Evolutionary conservation across 1,140 invertebrate genomes (phyloP).

Genomic region (Drosophila nigromelanica): DNA sequence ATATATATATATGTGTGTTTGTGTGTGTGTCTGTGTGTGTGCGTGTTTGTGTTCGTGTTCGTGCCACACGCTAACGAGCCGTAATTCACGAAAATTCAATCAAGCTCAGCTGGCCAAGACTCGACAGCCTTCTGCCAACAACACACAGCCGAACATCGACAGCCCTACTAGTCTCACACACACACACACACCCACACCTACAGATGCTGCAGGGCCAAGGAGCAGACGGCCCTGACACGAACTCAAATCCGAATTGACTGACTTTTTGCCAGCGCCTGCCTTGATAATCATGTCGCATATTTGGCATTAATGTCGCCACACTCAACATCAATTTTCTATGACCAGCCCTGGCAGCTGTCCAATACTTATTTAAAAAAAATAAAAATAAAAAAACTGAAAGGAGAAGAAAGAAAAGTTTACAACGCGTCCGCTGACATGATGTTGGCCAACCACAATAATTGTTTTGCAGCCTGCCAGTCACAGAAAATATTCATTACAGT

Average conservation of each 20-base stretch:
- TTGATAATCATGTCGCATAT: conserved; percentile 64
- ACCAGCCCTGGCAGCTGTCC: conserved; percentile 59
- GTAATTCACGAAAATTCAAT: conserved; percentile 82
- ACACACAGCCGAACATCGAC: conserved; percentile 5
- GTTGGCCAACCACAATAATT: conserved; percentile 71
- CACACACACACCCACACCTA: too few species aligned
- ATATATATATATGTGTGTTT: background rate
- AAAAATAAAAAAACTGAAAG: conserved; percentile 13
- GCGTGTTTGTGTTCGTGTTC: conserved; percentile 35
- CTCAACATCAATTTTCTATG: conserved; percentile 54
- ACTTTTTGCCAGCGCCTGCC: conserved; percentile 31
- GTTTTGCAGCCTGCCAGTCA: conserved; percentile 34
- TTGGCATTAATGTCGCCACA: conserved; percentile 65
- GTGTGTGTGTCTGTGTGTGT: conserved; percentile 17
- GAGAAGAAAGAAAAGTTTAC: conserved; percentile 42
- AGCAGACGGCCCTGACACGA: conserved; percentile 24
- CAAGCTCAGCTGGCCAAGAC: conserved; percentile 58
- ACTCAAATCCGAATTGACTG: conserved; percentile 27
- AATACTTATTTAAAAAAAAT: conserved; percentile 51
- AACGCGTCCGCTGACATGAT: conserved; percentile 61
- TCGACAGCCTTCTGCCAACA: conserved; percentile 15
- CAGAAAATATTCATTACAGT: conserved; percentile 72
- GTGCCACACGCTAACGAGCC: conserved; percentile 77
- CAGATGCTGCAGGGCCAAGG: conserved; percentile 2
- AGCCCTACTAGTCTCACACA: background rate